Base-by-base conservation (phyloP, 1,140 invertebrate genomes). In the Drosophila tsacasi region DNA sequence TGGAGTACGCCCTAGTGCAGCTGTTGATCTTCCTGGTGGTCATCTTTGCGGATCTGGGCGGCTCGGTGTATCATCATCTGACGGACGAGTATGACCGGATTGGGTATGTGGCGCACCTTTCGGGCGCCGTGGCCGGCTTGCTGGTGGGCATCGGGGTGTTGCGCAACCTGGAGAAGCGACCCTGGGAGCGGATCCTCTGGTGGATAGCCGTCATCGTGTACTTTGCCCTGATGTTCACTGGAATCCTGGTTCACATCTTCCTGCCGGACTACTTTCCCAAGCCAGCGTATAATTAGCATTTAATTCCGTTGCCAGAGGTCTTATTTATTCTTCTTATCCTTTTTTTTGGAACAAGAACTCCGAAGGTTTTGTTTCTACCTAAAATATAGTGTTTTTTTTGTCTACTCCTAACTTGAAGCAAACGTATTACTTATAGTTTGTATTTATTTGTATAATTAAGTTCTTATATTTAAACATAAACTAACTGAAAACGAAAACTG, bases 101-200 rank as follows among this genome's bases (percentile, higher is more conserved):
- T 60, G 97, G 97, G 15, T 99, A 99, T 92, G 96, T 96, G 7
- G 98, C 98, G 8, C 98, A 99, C 93, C 69, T 92, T 50, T 93
- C 83, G 0, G 92, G 91, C 0, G 80, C 90, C 7, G 58, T 91
- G 81, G 94, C 93, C 92, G 98, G 98, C 17, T 94, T 99, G 3
- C 94, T 99, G 3, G 96, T 99, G 21, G 98, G 98, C 15, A 96
- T 99, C 49, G 96, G 97, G 30, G 96, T 98, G 1, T 94, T 99
- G 4, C 95, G 97, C 21, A 99, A 99, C 94, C 94, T 99, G 4
- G 95, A 97, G 90, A 96, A 97, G 62, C 95, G 96, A 55, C 95
- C 95, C 47, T 98, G 97, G 95, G 98, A 99, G 93, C 96, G 96
- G 76, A 93, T 95, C 66, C 94, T 96, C 37, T 98, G 97, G 95